These are phyloP conservation scores for Saccostrea cuccullata DNA, from an alignment of 1,140 invertebrate species.

Conservation along the genomic window DNA sequence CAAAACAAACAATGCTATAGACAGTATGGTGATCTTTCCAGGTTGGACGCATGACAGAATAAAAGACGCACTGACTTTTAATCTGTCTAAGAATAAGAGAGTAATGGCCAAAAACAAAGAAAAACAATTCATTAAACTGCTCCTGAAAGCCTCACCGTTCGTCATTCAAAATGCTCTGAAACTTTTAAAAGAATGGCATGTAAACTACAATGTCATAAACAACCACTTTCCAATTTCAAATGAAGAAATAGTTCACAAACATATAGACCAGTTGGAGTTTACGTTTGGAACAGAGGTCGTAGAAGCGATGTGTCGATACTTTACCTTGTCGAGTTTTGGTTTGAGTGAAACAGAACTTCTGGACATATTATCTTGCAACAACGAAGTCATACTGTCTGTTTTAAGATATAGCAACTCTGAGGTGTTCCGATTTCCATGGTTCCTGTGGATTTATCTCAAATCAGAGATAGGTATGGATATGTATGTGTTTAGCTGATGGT, in stretches of 20 bases:
- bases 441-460: conserved; percentile 50
- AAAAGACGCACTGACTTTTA: conserved; percentile 40
- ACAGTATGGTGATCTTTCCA: conserved; percentile 52
- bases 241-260: conserved; percentile 30
- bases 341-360: conserved; percentile 71
- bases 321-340: conserved; percentile 57
- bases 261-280: conserved; percentile 48
- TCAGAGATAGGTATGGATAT: conserved; percentile 50
- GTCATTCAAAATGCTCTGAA: conserved; percentile 18
- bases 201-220: conserved; percentile 15
- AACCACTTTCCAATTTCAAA: conserved; percentile 6
- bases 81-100: conserved; percentile 42
- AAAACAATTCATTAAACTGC: conserved; percentile 35
- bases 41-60: conserved; percentile 50
- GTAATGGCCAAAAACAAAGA: conserved; percentile 54
- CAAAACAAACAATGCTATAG: conserved; percentile 44
- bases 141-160: conserved; percentile 43
- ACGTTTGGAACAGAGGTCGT: conserved; percentile 49
- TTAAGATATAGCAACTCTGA: conserved; percentile 57
- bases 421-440: conserved; percentile 54
- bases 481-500: too few species aligned
- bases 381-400: conserved; percentile 66
- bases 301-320: conserved; percentile 50
- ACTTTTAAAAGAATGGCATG: conserved; percentile 44
- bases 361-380: conserved; percentile 72